These are phyloP conservation scores for Coluber constrictor DNA, from an alignment of 2,797 vertebrate genomes.

Conservation along the genomic window DNA sequence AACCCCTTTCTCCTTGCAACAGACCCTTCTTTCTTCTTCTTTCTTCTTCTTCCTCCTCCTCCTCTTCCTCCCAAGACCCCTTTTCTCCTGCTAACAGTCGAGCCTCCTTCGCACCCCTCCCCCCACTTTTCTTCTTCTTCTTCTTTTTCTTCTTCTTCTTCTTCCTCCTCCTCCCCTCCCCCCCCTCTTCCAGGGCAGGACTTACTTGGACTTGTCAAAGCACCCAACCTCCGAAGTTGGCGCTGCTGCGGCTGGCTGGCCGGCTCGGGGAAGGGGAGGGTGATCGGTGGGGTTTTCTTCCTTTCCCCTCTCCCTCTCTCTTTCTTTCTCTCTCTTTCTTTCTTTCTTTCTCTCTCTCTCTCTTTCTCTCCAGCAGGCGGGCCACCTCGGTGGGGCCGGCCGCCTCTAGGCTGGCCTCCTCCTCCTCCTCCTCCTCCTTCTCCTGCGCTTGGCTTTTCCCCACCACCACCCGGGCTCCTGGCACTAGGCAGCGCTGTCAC, in stretches of 20 bases:
- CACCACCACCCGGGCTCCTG: slow-evolving; percentile 59
- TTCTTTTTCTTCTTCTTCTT: background rate
- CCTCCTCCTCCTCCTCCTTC: too few species aligned
- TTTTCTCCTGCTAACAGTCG: too few species aligned
- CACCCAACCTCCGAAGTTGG: background rate
- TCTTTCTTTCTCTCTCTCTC: too few species aligned
- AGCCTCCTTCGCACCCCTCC: background rate
- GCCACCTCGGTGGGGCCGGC: slow-evolving; percentile 22
- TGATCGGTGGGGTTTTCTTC: background rate
- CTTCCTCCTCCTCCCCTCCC: accelerated
- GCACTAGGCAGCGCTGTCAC: slow-evolving; percentile 72
- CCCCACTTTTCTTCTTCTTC: background rate
- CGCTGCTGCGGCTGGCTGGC: background rate
- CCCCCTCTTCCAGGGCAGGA: background rate
- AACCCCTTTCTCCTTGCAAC: too few species aligned
- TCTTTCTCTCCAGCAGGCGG: background rate
- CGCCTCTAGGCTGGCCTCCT: background rate
- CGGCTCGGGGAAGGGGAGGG: too few species aligned
- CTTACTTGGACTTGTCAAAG: background rate
- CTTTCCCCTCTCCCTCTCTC: too few species aligned
- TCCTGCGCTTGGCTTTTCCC: slow-evolving; percentile 13
- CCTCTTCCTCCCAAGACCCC: too few species aligned
- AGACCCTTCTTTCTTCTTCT: background rate
- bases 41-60: background rate
- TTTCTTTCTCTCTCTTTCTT: accelerated